Conservation (phyloP, 2,797 vertebrate genomes). For the Hemitrygon akajei region DNA sequence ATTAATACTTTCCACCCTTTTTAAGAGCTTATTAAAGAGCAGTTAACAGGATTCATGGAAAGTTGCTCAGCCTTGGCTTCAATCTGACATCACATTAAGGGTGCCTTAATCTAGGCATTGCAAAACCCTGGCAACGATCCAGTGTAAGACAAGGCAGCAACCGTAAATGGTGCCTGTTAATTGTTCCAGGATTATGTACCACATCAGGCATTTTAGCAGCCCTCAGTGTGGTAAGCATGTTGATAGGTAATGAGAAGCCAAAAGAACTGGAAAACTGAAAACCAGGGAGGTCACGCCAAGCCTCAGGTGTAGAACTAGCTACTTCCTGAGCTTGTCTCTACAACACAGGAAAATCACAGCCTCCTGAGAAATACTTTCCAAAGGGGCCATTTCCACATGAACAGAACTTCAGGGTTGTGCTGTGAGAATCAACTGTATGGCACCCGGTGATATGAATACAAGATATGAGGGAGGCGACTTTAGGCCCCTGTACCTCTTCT, state of each 20-base stretch:
- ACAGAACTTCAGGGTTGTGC: no score
- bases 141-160: neutral
- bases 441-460: neutral
- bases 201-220: no score
- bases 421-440: no score
- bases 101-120: neutral
- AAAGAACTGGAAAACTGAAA: no score
- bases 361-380: no score
- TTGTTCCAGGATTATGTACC: neutral
- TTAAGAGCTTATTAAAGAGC: neutral
- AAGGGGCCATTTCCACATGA: no score
- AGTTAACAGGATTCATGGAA: neutral
- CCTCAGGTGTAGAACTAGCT: no score
- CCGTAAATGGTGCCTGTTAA: neutral
- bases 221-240: no score
- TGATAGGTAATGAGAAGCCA: no score
- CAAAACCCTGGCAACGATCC: neutral
- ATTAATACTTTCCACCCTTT: neutral
- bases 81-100: neutral
- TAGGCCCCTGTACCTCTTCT: neutral
- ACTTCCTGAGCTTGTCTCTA: no score
- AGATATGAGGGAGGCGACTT: neutral
- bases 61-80: neutral
- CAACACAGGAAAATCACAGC: no score
- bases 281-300: no score